Evolutionary conservation across 2,113 vertebrate genomes (phyloP).

Genomic region (Sander vitreus): DNA sequence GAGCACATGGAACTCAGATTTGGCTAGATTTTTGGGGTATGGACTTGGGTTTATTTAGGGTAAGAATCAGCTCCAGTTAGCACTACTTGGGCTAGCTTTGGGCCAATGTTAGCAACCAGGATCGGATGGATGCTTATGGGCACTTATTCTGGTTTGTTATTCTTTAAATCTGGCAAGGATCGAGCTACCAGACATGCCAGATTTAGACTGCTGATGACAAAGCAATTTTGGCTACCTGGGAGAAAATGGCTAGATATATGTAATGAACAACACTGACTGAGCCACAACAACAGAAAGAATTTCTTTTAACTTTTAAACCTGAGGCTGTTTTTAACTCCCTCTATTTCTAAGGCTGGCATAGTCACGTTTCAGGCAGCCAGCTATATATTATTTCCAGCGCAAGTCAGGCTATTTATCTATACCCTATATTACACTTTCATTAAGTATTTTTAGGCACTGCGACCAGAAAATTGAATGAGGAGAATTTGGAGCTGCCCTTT

Average conservation of each 20-base stretch:
- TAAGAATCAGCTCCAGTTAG: conserved; percentile 20
- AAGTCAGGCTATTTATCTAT: background rate
- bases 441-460: background rate
- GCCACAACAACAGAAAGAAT: too few species aligned
- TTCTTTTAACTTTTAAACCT: background rate
- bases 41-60: conserved; percentile 1
- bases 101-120: conserved; percentile 7
- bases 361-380: background rate
- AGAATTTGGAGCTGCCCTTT: background rate
- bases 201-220: conserved; percentile 6
- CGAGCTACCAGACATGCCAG: background rate
- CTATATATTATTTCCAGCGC: conserved; percentile 2
- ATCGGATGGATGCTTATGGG: background rate
- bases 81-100: background rate
- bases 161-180: conserved; percentile 28
- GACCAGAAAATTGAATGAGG: conserved; percentile 2
- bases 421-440: background rate
- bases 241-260: background rate
- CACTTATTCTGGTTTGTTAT: conserved; percentile 14
- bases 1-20: conserved; percentile 26
- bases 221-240: background rate
- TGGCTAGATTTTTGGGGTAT: background rate
- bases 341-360: background rate
- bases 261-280: background rate
- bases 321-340: background rate